Percentiles rank a stretch among this genome's conserved stretches.
Conservation (phyloP, 2,113 vertebrate genomes). For the Saguinus midas region DNA sequence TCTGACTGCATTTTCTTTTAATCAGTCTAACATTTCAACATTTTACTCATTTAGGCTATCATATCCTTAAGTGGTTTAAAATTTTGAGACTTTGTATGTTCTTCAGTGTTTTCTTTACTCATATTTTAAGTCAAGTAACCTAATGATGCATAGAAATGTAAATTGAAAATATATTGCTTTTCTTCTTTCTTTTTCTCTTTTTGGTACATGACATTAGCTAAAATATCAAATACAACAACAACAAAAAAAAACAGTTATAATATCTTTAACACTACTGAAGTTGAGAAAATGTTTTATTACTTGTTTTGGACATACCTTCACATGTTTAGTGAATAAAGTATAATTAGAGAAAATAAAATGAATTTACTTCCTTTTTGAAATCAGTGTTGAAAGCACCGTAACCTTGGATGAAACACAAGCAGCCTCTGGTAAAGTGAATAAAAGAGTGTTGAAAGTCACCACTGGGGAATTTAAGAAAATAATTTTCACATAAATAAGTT, state of each 20-base stretch:
- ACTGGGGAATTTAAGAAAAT: constrained; percentile 60
- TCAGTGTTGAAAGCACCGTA: constrained; percentile 48
- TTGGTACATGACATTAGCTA: background rate
- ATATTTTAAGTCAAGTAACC: background rate
- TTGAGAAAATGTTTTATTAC: background rate
- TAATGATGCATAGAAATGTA: background rate
- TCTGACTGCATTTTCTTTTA: background rate
- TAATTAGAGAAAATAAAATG: constrained; percentile 47
- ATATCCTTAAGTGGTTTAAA: background rate
- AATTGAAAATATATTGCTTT: background rate
- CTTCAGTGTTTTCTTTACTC: background rate
- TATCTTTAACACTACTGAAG: background rate
- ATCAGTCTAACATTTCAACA: background rate
- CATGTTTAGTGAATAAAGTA: constrained; percentile 41
- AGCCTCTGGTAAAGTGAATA: constrained; percentile 41
- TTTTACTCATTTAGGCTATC: background rate
- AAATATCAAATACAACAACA: constrained; percentile 3
- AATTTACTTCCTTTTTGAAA: constrained; percentile 43
- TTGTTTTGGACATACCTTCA: background rate
- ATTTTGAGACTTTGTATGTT: background rate
- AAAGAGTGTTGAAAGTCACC: constrained; percentile 45
- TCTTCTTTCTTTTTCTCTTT: background rate
- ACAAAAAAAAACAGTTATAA: background rate
- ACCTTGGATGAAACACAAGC: constrained; percentile 47
- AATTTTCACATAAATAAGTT: constrained; percentile 60